phyloP scores from a whole-genome alignment of 2,113 vertebrate genomes.

The Pygoscelis adeliae region DNA sequence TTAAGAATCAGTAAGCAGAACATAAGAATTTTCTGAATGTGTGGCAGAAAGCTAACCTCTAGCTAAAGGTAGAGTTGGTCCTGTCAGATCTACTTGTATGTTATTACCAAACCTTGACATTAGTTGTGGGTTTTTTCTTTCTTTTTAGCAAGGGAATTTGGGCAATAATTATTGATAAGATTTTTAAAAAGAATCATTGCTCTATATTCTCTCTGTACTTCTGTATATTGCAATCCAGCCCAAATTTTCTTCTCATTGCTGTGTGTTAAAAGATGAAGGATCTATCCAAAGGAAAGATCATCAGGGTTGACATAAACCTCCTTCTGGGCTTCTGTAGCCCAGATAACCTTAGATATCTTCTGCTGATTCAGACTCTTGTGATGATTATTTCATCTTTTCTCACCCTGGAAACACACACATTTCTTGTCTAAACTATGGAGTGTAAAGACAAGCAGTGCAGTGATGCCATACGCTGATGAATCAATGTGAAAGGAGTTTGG shows the following conservation, averaged over 20 bases:
- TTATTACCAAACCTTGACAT: not conserved
- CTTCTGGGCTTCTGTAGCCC: not conserved
- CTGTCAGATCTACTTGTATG: not conserved
- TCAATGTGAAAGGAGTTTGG: not conserved
- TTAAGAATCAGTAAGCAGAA: not conserved
- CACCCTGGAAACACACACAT: not conserved
- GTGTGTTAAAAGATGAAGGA: not conserved
- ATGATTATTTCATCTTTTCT: not conserved
- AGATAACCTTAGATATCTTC: not conserved
- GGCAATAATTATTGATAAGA: not conserved
- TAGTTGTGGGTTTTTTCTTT: not conserved
- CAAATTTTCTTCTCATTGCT: not conserved
- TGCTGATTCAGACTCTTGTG: slow-evolving; percentile 6
- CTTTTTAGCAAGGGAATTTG: not conserved
- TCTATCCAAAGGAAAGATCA: not conserved
- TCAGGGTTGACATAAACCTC: not conserved
- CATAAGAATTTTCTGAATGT: not conserved
- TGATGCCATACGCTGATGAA: not conserved
- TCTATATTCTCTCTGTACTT: not conserved
- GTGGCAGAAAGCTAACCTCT: not conserved
- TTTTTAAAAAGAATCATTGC: not conserved
- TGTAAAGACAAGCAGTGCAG: not conserved
- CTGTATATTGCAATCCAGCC: not conserved
- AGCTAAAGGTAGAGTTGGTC: not conserved
- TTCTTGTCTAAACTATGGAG: not conserved